phyloP scores from a whole-genome alignment of 2,888 invertebrate genomes.

The Strigamia maritima region DNA sequence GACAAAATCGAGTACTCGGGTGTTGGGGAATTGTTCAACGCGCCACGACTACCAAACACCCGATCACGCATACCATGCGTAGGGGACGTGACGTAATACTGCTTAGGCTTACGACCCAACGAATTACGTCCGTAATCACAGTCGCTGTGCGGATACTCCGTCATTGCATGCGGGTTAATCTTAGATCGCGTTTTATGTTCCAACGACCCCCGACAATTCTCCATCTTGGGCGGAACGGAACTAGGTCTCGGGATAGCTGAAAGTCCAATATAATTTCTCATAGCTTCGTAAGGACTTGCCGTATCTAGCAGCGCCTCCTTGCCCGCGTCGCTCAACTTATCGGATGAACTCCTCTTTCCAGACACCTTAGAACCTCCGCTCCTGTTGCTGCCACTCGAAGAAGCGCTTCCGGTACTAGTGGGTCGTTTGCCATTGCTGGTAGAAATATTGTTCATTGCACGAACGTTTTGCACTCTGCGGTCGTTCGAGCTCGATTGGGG shows the following conservation, averaged over 20 bases:
- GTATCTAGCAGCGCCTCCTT: conserved; percentile 18
- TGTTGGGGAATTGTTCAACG: conserved; percentile 47
- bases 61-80: conserved; percentile 44
- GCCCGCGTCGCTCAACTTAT: conserved; percentile 39
- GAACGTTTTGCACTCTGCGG: conserved; percentile 18
- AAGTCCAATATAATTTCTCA: conserved; percentile 21
- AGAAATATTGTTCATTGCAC: conserved; percentile 1
- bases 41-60: conserved; percentile 49
- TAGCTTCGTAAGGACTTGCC: conserved; percentile 5
- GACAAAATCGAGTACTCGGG: conserved; percentile 34
- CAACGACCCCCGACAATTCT: neutral
- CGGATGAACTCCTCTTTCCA: conserved; percentile 42
- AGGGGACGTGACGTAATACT: conserved; percentile 43
- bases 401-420: conserved; percentile 49
- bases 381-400: conserved; percentile 49
- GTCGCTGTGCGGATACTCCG: conserved; percentile 15
- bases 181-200: neutral
- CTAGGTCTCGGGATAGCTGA: conserved; percentile 41
- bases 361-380: conserved; percentile 44
- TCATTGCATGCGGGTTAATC: conserved; percentile 19
- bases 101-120: conserved; percentile 39
- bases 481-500: conserved; percentile 19
- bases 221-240: conserved; percentile 37
- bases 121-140: conserved; percentile 37
- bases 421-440: conserved; percentile 49